These are phyloP conservation scores for Catocala sponsa DNA, from an alignment of 2,888 invertebrate genomes.

Conservation along the genomic window DNA sequence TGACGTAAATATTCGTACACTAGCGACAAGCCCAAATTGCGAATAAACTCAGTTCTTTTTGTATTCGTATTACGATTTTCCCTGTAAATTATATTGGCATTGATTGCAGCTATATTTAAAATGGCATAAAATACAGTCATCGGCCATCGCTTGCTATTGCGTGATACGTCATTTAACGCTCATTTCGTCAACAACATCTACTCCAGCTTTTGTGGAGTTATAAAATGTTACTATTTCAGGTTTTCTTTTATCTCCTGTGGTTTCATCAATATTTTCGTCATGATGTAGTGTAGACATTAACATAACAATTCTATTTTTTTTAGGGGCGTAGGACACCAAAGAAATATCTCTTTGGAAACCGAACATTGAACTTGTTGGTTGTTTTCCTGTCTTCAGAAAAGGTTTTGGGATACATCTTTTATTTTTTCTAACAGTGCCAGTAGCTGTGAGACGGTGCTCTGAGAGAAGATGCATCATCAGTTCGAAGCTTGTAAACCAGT, in stretches of 20 bases:
- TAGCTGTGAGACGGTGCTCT: no score
- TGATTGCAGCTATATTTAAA: slow-evolving; percentile 14
- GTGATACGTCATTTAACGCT: slow-evolving; percentile 9
- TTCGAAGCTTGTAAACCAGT: no score
- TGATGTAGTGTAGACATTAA: slow-evolving; percentile 19
- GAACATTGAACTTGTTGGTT: slow-evolving; percentile 15
- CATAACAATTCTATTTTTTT: slow-evolving; percentile 20
- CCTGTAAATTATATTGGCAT: slow-evolving; percentile 4
- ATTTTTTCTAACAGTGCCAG: no score
- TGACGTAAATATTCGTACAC: no score
- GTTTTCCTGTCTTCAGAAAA: slow-evolving; percentile 18
- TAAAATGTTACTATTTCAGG: no score
- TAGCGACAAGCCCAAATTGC: no score
- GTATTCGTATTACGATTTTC: no score
- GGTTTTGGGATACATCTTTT: slow-evolving; percentile 26
- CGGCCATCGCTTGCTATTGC: slow-evolving; percentile 20
- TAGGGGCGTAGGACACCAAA: slow-evolving; percentile 23
- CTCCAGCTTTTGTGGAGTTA: no score
- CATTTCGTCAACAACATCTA: slow-evolving; percentile 18
- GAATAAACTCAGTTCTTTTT: no score
- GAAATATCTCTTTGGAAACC: slow-evolving; percentile 16
- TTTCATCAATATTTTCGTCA: slow-evolving; percentile 16
- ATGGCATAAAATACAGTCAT: slow-evolving; percentile 11
- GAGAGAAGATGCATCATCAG: no score
- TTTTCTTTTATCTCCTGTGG: slow-evolving; percentile 16